These are phyloP conservation scores for Chydorus sphaericus DNA, from an alignment of 2,888 invertebrate species.

Conservation along the genomic window DNA sequence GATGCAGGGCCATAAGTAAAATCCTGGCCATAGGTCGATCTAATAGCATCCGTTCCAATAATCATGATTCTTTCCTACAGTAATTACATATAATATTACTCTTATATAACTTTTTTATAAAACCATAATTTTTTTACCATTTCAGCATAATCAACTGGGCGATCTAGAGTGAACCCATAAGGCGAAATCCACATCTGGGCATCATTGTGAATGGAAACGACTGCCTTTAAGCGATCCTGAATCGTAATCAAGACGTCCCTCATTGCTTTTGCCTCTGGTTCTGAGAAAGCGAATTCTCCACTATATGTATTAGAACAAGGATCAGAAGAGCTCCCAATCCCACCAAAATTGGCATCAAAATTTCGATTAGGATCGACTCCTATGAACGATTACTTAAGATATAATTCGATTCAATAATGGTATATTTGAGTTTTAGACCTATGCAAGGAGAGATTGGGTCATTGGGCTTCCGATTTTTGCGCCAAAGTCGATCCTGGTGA, in stretches of 20 bases:
- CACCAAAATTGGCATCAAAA: conserved; percentile 23
- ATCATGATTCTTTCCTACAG: conserved; percentile 5
- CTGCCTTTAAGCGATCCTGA: conserved; percentile 22
- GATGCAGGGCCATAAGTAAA: conserved; percentile 22
- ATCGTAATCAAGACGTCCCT: conserved; percentile 15
- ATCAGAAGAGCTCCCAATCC: conserved; percentile 24
- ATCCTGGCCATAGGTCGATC: conserved; percentile 23
- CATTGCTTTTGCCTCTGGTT: conserved; percentile 28
- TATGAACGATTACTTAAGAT: not conserved
- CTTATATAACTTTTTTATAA: too few species aligned
- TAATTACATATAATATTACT: too few species aligned
- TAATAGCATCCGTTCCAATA: conserved; percentile 20
- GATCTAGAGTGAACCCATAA: conserved; percentile 28
- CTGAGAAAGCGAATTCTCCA: conserved; percentile 29
- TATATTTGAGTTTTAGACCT: not conserved
- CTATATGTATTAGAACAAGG: conserved; percentile 30
- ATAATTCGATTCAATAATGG: too few species aligned
- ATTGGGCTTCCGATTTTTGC: conserved; percentile 26
- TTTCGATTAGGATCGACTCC: conserved; percentile 24
- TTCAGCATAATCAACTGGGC: conserved; percentile 26
- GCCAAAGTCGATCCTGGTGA: conserved; percentile 26
- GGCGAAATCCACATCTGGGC: conserved; percentile 30
- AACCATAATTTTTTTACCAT: too few species aligned
- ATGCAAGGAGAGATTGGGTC: not conserved
- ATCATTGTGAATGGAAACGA: conserved; percentile 31